Base-by-base conservation (phyloP, 2,797 vertebrate genomes). In the Clarias platycephalus region DNA sequence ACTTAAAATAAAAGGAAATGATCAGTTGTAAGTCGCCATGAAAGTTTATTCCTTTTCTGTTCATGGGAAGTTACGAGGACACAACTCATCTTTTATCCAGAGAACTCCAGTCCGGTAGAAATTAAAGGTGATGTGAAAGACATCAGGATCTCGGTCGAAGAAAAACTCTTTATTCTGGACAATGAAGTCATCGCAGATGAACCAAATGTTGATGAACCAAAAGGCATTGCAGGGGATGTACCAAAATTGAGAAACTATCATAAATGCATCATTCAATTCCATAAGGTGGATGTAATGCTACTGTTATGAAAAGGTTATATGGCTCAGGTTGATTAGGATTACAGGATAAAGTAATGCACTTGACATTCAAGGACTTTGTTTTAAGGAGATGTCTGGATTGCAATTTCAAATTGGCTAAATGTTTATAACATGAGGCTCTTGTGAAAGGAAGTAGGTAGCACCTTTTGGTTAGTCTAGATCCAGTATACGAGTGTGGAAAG, bases 41-140 rank as follows among this genome's bases (percentile, higher is more conserved):
- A 26, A 79, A 26, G 22, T 78, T 78, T 16, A 26, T 62, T 78
- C 22, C 22, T 26, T 80, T 66, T 4, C 22, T 12, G 40, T 64
- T 66, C 66, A 5, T 44, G 4, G 24, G 24, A 60, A 95, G 88
- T 94, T 93, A 53, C 92, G 89, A 26, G 95, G 94, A 70, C 95
- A 96, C 85, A 95, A 58, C 83, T 94, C 94, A 0, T 94, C 93
- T 90, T 93, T 93, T 67, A 96, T 75, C 95, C 95, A 95, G 79
- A 95, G 90, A 62, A 95, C 91, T 0, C 95, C 94, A 0, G 90
- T 91, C 80, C 90, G 87, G 3, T 97, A 97, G 91, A 97, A 97
- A 79, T 95, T 96, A 86, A 96, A 96, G 66, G 97, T 92, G 67
- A 95, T 91, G 86, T 96, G 96, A 92, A 97, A 97, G 78, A 97